phyloP scores from a whole-genome alignment of 2,888 invertebrate species.

The Gryllus longicercus region DNA sequence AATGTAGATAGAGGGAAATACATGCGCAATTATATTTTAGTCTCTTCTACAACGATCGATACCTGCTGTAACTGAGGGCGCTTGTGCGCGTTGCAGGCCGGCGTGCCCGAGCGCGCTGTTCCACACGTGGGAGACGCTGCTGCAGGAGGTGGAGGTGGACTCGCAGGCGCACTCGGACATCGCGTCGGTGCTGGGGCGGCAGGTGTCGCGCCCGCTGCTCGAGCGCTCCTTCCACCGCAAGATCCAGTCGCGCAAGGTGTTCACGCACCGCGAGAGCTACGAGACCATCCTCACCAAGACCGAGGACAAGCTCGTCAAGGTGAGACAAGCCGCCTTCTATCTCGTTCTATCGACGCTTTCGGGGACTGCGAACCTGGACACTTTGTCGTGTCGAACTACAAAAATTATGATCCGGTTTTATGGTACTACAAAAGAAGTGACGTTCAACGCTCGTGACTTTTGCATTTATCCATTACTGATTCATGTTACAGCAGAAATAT shows the following conservation, averaged over 20 bases:
- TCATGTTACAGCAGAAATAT: no score
- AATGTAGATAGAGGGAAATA: no score
- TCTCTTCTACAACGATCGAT: no score
- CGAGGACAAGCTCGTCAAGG: conserved; percentile 71
- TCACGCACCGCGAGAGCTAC: conserved; percentile 84
- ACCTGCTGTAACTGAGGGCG: no score
- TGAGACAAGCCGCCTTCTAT: conserved; percentile 43
- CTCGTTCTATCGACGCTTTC: neutral
- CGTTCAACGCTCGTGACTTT: no score
- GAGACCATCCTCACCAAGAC: conserved; percentile 83
- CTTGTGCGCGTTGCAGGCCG: conserved; percentile 54
- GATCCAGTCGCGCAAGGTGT: conserved; percentile 85
- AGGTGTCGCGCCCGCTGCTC: conserved; percentile 76
- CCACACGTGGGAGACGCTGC: conserved; percentile 85
- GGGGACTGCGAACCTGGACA: neutral
- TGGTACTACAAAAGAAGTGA: no score
- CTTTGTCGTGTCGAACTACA: neutral
- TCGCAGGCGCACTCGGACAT: conserved; percentile 82
- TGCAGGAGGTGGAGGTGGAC: conserved; percentile 88
- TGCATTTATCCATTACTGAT: no score
- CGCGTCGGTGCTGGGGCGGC: conserved; percentile 71
- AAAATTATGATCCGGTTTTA: neutral
- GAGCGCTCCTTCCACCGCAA: conserved; percentile 87
- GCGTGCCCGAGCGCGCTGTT: conserved; percentile 77
- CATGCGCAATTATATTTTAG: no score